phyloP scores from a whole-genome alignment of 2,113 vertebrate genomes.

The Caranx melampygus region DNA sequence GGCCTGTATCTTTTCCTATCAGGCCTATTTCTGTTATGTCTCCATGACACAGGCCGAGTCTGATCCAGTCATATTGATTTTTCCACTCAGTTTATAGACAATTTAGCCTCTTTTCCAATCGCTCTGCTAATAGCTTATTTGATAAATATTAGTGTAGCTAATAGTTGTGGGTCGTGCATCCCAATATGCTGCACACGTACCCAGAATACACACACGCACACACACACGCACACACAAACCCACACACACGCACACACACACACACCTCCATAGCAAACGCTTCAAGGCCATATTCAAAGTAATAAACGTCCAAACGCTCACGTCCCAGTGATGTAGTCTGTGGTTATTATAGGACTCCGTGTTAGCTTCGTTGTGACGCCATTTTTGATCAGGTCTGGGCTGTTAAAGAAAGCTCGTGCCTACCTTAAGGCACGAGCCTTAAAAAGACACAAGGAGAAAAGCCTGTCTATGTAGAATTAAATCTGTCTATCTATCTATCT shows the following conservation, averaged over 20 bases:
- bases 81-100: neutral
- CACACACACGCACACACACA: too few relatives aligned
- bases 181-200: neutral
- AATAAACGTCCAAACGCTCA: neutral
- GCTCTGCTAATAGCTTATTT: neutral
- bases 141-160: neutral
- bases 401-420: neutral
- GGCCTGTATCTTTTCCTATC: neutral
- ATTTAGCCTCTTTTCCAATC: neutral
- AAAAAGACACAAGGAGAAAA: neutral
- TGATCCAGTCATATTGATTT: neutral
- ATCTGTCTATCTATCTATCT: slow-evolving; percentile 27
- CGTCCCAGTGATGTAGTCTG: too few relatives aligned
- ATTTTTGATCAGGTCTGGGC: neutral
- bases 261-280: neutral
- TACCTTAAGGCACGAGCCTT: neutral
- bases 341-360: neutral
- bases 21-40: too few relatives aligned
- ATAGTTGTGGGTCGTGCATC: neutral
- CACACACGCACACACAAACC: too few relatives aligned
- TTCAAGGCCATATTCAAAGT: neutral
- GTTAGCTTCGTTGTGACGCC: neutral
- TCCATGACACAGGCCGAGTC: neutral
- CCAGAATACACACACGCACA: neutral
- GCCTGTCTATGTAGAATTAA: slow-evolving; percentile 1